These are phyloP conservation scores for Agrenia bidenticulata DNA, from an alignment of 2,888 invertebrate genomes.

Conservation along the genomic window DNA sequence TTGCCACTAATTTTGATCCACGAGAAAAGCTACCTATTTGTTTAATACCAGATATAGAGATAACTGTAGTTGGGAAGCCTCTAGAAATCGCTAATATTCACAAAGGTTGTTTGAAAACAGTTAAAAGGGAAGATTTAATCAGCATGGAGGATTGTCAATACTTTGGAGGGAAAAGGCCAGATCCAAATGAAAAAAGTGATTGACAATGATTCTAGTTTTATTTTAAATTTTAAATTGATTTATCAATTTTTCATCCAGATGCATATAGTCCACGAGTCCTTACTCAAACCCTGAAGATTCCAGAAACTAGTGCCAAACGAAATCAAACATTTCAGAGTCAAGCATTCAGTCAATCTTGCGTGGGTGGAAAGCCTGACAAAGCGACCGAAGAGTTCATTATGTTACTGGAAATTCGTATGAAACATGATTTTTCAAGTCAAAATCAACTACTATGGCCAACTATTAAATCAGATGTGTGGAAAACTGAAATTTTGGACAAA, in stretches of 20 bases:
- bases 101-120: neutral
- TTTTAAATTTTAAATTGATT: no score
- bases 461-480: conserved; percentile 4
- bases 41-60: neutral
- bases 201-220: no score
- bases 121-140: neutral
- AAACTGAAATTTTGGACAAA: conserved; percentile 8
- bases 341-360: neutral
- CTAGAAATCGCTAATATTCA: neutral
- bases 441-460: conserved; percentile 8
- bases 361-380: neutral
- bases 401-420: neutral
- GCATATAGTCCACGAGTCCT: no score
- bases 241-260: no score
- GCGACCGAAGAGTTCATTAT: neutral
- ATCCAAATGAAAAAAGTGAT: no score
- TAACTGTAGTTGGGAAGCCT: neutral
- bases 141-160: conserved; percentile 2
- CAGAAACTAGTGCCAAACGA: no score
- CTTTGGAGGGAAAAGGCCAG: conserved; percentile 2
- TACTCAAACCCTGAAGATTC: no score
- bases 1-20: conserved; percentile 14
- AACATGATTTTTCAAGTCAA: neutral
- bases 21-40: conserved; percentile 9
- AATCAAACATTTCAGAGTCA: no score